Percentiles rank a stretch among this genome's conserved stretches.
Evolutionary conservation across 2,797 vertebrate genomes (phyloP).

Genomic region (Otolemur crassicaudatus): DNA sequence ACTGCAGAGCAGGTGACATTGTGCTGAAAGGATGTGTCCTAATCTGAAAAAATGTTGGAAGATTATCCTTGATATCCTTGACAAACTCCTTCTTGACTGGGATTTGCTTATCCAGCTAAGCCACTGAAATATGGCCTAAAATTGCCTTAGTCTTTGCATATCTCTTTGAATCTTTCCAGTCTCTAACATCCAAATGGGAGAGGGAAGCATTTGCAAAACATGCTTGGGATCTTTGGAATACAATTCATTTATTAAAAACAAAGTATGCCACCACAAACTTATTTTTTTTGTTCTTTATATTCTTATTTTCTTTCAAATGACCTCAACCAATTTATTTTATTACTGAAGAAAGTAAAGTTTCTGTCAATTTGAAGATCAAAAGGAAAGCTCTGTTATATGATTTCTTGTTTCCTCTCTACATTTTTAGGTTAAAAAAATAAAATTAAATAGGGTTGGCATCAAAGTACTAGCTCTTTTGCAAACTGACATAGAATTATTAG

Average conservation of each 20-base stretch:
- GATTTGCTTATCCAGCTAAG: background rate
- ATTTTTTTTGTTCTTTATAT: background rate
- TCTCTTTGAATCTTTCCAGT: background rate
- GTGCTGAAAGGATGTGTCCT: background rate
- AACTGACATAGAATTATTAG: constrained; percentile 1
- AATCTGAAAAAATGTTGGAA: background rate
- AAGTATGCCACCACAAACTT: background rate
- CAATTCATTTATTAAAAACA: background rate
- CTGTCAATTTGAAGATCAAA: constrained; percentile 59
- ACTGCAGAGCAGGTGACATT: background rate
- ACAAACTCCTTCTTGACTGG: background rate
- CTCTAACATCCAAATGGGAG: background rate
- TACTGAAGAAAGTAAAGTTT: constrained; percentile 13
- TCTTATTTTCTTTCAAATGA: constrained; percentile 42
- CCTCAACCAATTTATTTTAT: constrained; percentile 36
- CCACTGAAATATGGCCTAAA: background rate
- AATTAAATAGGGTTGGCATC: constrained; percentile 36
- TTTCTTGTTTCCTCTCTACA: constrained; percentile 25
- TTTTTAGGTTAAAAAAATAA: constrained; percentile 43
- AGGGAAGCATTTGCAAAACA: constrained; percentile 21
- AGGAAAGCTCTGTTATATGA: background rate
- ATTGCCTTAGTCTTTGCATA: background rate
- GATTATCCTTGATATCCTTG: background rate
- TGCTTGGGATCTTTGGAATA: background rate
- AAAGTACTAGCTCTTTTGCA: constrained; percentile 47